Evolutionary conservation across 2,797 vertebrate genomes (phyloP), one percentile per base, ranked within the genome.

Genomic region (Synanceia verrucosa): DNA sequence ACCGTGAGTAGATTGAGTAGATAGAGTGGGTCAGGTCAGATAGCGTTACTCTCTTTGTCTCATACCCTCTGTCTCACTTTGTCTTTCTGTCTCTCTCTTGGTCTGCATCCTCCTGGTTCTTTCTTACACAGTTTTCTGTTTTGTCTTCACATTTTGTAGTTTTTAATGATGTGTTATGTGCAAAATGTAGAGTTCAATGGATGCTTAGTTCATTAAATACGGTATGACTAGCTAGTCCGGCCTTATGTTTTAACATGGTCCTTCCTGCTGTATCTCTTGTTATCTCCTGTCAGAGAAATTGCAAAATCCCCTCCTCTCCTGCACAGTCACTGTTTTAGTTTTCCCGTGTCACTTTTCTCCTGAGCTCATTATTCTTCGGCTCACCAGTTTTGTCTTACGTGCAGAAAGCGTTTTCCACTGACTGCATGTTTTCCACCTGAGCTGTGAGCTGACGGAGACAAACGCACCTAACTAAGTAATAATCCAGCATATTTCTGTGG

Each of bases 351-450:
- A 34, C 4, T 83, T 80, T 70, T 72, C 61, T 75, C 51, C 62
- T 52, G 60, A 44, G 66, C 64, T 85, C 73, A 73, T 81, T 44
- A 5, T 43, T 69, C 50, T 69, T 67, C 41, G 12, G 31, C 65
- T 70, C 18, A 0, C 26, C 16, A 28, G 50, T 39, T 82, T 88
- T 73, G 52, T 77, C 76, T 86, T 55, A 84, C 50, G 48, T 60
- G 72, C 81, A 77, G 59, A 86, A 85, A 47, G 47, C 34, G 64
- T 91, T 43, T 92, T 82, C 83, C 82, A 81, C 88, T 85, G 81
- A 87, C 74, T 69, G 44, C 37, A 21, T 16, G n/a, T 61, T 89
- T 89, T 87, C 80, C 84, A 69, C 64, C 63, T 31, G 46, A 81
- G 50, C 64, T 46, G 64, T 41, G 33, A 73, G 75, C 79, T 84